These are phyloP conservation scores for Drosophila hydei DNA, from an alignment of 1,140 invertebrate species.

Conservation along the genomic window DNA sequence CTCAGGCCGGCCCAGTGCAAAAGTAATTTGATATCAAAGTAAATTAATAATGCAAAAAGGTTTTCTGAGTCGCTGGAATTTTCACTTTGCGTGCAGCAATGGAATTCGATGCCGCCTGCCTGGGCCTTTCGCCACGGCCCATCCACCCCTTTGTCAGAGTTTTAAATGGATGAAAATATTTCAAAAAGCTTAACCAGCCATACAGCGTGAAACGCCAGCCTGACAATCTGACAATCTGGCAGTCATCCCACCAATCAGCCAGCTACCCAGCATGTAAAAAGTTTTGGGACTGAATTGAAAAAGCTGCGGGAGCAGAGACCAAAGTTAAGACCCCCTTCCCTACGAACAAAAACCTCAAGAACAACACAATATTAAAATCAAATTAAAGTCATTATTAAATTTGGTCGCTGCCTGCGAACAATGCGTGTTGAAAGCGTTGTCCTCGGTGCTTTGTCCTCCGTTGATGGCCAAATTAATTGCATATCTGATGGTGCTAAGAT, in stretches of 20 bases:
- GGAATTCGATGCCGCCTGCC: conserved; percentile 51
- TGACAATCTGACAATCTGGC: conserved; percentile 21
- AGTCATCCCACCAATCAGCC: conserved; percentile 5
- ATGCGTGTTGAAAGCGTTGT: conserved; percentile 31
- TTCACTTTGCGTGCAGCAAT: conserved; percentile 64
- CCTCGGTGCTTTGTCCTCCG: conserved; percentile 25
- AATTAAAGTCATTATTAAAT: conserved; percentile 72
- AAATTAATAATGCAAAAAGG: conserved; percentile 73
- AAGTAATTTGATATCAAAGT: conserved; percentile 74
- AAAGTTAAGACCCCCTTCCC: neutral
- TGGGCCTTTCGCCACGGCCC: neutral
- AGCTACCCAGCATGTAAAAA: conserved; percentile 28
- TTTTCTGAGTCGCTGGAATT: conserved; percentile 57
- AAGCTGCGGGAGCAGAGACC: conserved; percentile 28
- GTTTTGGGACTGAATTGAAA: conserved; percentile 34
- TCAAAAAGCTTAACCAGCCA: conserved; percentile 66
- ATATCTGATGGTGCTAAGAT: conserved; percentile 67
- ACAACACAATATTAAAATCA: conserved; percentile 39
- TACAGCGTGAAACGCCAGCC: conserved; percentile 4
- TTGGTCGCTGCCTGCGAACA: conserved; percentile 53
- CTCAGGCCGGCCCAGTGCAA: neutral
- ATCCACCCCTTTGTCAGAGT: conserved; percentile 1
- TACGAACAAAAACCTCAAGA: conserved; percentile 7
- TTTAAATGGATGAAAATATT: conserved; percentile 67
- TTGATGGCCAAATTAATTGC: conserved; percentile 76